Conservation (phyloP, 1,140 invertebrate genomes). For the Agrypnia vestita region DNA sequence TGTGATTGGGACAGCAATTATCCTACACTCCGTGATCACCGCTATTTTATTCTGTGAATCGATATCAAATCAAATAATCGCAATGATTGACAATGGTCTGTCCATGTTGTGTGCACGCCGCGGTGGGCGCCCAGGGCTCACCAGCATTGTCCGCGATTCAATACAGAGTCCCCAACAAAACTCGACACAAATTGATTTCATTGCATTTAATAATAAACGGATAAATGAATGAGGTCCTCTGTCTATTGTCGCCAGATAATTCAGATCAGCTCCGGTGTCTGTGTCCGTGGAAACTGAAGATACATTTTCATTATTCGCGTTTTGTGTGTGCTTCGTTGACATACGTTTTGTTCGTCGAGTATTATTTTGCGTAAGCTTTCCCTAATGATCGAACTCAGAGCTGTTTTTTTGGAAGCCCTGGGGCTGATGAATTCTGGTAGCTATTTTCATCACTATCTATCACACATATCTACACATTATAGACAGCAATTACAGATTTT, state of each 20-base stretch:
- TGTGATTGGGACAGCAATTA: background rate
- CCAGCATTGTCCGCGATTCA: conserved; percentile 38
- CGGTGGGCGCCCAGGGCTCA: background rate
- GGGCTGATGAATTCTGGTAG: too few relatives aligned
- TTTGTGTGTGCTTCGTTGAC: too few relatives aligned
- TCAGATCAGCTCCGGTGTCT: conserved; percentile 35
- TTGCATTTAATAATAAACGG: conserved; percentile 58
- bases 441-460: too few relatives aligned
- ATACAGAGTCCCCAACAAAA: conserved; percentile 49
- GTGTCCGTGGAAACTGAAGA: conserved; percentile 8
- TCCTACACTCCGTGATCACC: conserved; percentile 10
- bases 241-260: conserved; percentile 50
- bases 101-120: conserved; percentile 11
- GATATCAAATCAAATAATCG: conserved; percentile 36
- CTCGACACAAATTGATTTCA: conserved; percentile 58
- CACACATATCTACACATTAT: too few relatives aligned
- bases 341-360: background rate
- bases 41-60: conserved; percentile 3
- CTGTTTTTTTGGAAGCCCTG: too few relatives aligned
- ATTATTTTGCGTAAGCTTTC: conserved; percentile 22
- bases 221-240: conserved; percentile 56
- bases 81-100: conserved; percentile 33
- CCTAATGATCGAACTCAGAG: too few relatives aligned
- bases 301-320: background rate
- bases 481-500: too few relatives aligned